phyloP scores from a whole-genome alignment of 2,113 vertebrate genomes.

The Urocolius indicus region DNA sequence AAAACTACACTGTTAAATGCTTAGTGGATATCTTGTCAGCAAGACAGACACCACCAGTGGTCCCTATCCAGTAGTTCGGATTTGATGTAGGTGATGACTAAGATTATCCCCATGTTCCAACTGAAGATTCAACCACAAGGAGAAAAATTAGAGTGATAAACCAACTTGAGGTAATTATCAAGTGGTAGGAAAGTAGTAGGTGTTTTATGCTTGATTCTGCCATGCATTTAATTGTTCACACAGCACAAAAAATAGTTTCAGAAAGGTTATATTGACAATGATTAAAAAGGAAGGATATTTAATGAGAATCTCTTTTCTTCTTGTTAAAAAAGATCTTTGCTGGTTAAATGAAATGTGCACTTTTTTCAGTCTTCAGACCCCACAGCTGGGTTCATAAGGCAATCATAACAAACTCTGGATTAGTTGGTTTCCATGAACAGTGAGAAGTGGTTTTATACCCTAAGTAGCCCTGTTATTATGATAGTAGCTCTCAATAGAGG shows the following conservation, averaged over 20 bases:
- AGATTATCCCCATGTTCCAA: background rate
- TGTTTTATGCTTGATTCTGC: background rate
- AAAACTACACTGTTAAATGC: background rate
- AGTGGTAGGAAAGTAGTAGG: background rate
- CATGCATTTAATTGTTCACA: background rate
- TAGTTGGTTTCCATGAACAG: background rate
- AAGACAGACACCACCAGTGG: background rate
- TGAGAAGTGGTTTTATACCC: background rate
- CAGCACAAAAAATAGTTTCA: background rate
- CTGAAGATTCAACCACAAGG: background rate
- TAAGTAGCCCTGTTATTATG: background rate
- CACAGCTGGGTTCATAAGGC: background rate
- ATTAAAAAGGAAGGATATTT: background rate
- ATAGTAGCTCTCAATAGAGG: background rate
- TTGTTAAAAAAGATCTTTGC: background rate
- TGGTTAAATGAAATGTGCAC: background rate
- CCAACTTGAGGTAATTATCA: fast-evolving
- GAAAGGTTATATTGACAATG: background rate
- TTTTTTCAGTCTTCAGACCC: background rate
- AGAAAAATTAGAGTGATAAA: background rate
- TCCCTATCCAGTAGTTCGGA: background rate
- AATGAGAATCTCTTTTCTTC: background rate
- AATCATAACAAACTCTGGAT: background rate
- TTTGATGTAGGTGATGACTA: background rate
- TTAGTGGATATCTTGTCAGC: background rate